These are phyloP conservation scores for Strongylocentrotus purpuratus DNA, from an alignment of 35 echinoderm and acorn worm genomes.

Conservation along the genomic window DNA sequence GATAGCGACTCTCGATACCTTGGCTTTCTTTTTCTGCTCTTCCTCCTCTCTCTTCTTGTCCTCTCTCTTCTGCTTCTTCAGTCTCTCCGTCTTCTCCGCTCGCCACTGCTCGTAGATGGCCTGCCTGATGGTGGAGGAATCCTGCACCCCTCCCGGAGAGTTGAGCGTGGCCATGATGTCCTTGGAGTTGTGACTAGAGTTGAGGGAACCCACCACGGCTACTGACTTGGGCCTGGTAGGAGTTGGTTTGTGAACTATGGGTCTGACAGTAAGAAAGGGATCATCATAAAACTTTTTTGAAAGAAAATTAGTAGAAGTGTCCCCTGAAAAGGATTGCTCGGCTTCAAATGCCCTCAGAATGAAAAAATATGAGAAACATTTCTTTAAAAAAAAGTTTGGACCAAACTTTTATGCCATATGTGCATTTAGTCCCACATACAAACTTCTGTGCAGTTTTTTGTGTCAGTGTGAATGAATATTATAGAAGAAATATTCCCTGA, in stretches of 20 bases:
- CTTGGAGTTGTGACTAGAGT: constrained; percentile 47
- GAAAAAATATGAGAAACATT: too few relatives aligned
- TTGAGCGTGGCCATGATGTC: constrained; percentile 28
- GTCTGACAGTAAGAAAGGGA: background rate
- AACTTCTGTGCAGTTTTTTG: too few relatives aligned
- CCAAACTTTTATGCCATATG: too few relatives aligned
- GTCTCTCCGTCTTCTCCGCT: constrained; percentile 56
- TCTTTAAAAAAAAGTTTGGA: too few relatives aligned
- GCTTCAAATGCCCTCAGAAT: too few relatives aligned
- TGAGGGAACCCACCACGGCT: background rate
- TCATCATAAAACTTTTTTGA: too few relatives aligned
- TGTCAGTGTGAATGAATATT: too few relatives aligned
- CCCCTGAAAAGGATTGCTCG: too few relatives aligned
- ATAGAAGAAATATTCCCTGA: too few relatives aligned
- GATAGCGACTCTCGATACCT: too few relatives aligned
- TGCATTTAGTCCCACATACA: too few relatives aligned
- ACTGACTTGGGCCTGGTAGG: constrained; percentile 64
- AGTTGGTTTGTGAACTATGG: constrained; percentile 73
- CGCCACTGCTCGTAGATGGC: constrained; percentile 82
- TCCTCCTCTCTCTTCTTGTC: constrained; percentile 68
- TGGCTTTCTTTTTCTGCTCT: constrained; percentile 65
- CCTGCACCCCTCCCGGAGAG: constrained; percentile 44
- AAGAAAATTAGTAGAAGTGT: too few relatives aligned
- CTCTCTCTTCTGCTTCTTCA: constrained; percentile 51
- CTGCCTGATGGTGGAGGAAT: constrained; percentile 72